Evolutionary conservation across 92 coral and sea anemone species (phyloP).

Genomic region (Isaurus tuberculatus): DNA sequence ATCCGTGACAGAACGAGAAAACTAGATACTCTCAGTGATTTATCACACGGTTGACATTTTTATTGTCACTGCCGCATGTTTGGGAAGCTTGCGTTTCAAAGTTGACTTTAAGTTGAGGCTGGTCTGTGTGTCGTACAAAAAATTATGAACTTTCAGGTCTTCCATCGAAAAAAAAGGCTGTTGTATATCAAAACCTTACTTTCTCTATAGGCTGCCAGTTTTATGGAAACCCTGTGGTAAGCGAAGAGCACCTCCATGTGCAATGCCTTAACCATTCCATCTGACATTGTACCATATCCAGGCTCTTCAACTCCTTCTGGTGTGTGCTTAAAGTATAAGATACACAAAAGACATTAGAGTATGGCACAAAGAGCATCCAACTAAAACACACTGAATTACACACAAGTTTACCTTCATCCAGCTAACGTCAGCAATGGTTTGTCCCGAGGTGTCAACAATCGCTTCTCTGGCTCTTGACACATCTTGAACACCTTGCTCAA

Average conservation of each 20-base stretch:
- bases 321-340: not conserved
- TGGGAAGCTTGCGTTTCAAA: too few relatives aligned
- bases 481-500: constrained; percentile 74
- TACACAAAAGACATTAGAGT: not conserved
- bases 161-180: not conserved
- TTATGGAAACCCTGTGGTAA: constrained; percentile 80
- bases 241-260: constrained; percentile 93
- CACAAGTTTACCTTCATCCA: constrained; percentile 72
- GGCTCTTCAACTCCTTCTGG: constrained; percentile 19
- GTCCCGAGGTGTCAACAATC: constrained; percentile 57
- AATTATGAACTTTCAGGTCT: not conserved
- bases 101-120: too few relatives aligned
- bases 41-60: too few relatives aligned
- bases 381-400: too few relatives aligned
- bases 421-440: constrained; percentile 71
- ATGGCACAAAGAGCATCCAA: too few relatives aligned
- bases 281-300: not conserved
- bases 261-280: constrained; percentile 71
- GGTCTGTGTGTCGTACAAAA: too few relatives aligned
- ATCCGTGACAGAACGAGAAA: too few relatives aligned
- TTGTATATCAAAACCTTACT: constrained; percentile 48
- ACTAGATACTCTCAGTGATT: too few relatives aligned
- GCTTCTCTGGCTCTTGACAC: constrained; percentile 79
- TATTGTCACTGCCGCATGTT: too few relatives aligned
- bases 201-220: constrained; percentile 67